phyloP scores from a whole-genome alignment of 2,888 invertebrate genomes.

The Maniola hyperantus region DNA sequence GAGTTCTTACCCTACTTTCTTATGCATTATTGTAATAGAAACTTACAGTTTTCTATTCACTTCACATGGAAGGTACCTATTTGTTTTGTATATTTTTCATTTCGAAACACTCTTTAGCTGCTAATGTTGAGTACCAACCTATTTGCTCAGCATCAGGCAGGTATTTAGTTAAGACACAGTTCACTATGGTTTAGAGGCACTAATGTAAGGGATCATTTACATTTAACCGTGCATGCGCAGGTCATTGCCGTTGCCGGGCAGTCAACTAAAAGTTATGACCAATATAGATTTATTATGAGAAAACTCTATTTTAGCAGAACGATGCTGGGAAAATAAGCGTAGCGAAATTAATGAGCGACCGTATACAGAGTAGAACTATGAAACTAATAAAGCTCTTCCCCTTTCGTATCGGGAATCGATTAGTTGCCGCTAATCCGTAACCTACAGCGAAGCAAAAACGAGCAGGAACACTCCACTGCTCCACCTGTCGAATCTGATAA shows the following conservation, averaged over 20 bases:
- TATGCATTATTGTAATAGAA: constrained; percentile 27
- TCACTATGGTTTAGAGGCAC: too few relatives aligned
- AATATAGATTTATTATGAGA: too few relatives aligned
- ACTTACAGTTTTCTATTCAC: constrained; percentile 5
- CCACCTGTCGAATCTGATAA: constrained; percentile 83
- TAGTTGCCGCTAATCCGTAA: constrained; percentile 77
- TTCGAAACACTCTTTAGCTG: too few relatives aligned
- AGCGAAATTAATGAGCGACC: constrained; percentile 24
- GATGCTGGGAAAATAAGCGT: constrained; percentile 18
- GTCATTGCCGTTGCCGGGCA: too few relatives aligned
- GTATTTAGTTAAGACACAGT: too few relatives aligned
- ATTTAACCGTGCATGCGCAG: too few relatives aligned
- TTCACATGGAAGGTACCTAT: constrained; percentile 3
- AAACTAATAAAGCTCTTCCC: constrained; percentile 59
- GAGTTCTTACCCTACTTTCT: constrained; percentile 46
- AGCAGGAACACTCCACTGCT: constrained; percentile 57
- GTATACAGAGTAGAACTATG: constrained; percentile 41
- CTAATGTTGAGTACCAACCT: too few relatives aligned
- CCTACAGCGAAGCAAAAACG: constrained; percentile 80
- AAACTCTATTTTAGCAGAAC: constrained; percentile 14
- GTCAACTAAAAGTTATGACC: too few relatives aligned
- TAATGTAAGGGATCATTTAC: too few relatives aligned
- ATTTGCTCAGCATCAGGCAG: too few relatives aligned
- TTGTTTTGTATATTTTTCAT: background rate
- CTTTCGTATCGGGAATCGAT: constrained; percentile 72